Base-by-base conservation (phyloP, 1,140 invertebrate species). In the Neodiprion pinetum region DNA sequence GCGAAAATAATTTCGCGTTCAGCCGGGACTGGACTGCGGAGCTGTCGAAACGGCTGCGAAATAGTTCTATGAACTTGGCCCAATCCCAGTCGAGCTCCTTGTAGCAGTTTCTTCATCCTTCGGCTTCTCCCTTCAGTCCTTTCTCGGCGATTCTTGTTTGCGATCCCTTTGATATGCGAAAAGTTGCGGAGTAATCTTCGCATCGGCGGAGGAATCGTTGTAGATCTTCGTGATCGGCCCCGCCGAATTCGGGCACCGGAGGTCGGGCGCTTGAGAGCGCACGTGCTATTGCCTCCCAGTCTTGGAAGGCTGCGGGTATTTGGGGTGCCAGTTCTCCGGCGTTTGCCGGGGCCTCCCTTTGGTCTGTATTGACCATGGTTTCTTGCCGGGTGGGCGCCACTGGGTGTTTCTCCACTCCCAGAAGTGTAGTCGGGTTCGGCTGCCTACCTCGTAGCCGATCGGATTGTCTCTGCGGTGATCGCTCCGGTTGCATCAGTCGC, bases 51-150 rank as follows among this genome's bases (percentile, higher is more conserved):
- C 74, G 72, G 23, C 2, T 72, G 1, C 70, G 48, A 4, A 80
- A 71, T 1, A 78, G 21, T 10, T 78, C 77, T 9, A 23, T 17
- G 21, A 78, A 79, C 0, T 75, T 71, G 1, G 23, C 53, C 74
- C 76, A 80, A 3, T 48, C 66, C 1, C 79, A 70, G 12, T 76
- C 74, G 49, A 79, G 73, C 4, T 67, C 49, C 8, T 17, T 10
- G 61, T 79, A 80, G 8, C 47, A 72, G 23, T 71, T 73, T 75
- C 76, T 79, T 76, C 78, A 80, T 66, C 75, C 74, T 23, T 74
- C 69, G 7, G 78, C 75, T 0, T 80, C 78, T 0, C 75, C 76
- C 21, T 69, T 73, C 1, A 79, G 67, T 10, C 76, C 74, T 53
- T 14, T 47, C 53, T 12, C 48, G 50, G 40, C n/a, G 73, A 40